These are phyloP conservation scores for Cyphomyrmex costatus DNA, from an alignment of 1,140 invertebrate genomes.

Conservation along the genomic window DNA sequence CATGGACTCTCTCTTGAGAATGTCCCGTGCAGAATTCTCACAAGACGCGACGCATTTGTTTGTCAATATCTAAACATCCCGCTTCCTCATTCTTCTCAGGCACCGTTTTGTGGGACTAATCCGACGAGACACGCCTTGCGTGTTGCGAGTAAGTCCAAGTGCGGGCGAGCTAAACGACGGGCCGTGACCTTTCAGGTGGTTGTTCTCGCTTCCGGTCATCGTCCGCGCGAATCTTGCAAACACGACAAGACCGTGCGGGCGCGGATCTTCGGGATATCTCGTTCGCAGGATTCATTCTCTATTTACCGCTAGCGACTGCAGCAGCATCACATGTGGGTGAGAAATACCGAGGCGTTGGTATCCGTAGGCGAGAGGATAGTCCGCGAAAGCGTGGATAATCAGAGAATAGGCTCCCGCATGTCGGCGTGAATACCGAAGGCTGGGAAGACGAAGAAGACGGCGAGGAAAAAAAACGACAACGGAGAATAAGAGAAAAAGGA, in stretches of 20 bases:
- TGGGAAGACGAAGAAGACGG: neutral
- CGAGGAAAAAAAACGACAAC: conserved; percentile 5
- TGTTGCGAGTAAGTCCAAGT: neutral
- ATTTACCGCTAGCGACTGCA: conserved; percentile 55
- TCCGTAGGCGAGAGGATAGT: conserved; percentile 66
- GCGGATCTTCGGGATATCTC: conserved; percentile 40
- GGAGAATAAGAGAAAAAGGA: neutral
- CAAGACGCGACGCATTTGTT: conserved; percentile 31
- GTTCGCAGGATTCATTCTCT: conserved; percentile 7
- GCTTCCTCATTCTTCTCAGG: conserved; percentile 50
- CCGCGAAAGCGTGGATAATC: conserved; percentile 71
- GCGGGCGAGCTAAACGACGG: conserved; percentile 31
- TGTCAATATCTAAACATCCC: conserved; percentile 33
- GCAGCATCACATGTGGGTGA: conserved; percentile 13
- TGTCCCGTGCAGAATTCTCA: conserved; percentile 24
- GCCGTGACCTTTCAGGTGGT: conserved; percentile 57
- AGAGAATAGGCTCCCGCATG: conserved; percentile 49
- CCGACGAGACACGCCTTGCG: conserved; percentile 43
- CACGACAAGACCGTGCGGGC: conserved; percentile 46
- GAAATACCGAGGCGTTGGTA: conserved; percentile 13
- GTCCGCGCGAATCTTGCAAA: conserved; percentile 22
- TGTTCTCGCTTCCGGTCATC: conserved; percentile 61
- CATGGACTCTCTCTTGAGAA: neutral
- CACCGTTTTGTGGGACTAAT: conserved; percentile 66
- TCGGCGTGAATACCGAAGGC: neutral